Evolutionary conservation across 1,140 invertebrate genomes (phyloP), one percentile per base, ranked within the genome.

Genomic region (Tetragonula clypearis): DNA sequence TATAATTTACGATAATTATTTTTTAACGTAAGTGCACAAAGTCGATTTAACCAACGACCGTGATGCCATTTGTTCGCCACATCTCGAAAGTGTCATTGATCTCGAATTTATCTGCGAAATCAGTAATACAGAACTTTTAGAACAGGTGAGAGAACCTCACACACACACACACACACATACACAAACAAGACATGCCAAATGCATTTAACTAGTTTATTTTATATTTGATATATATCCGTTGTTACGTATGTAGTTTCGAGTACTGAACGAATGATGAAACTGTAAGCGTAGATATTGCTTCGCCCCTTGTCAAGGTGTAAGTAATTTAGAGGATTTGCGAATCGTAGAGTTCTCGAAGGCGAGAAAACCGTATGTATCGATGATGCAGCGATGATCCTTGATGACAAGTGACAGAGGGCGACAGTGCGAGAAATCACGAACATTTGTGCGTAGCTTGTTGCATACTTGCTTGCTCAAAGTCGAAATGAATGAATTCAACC

Each of bases 121-220:
- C 55, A 53, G 75, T 82, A 49, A 83, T 75, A 75, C 58, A 65
- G 41, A 76, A n/a, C n/a, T 81, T 49, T 81, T 30, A 80, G 88
- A 86, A 82, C 68, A 69, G 72, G 68, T 68, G 79, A 66, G 68
- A 30, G 30, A n/a, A n/a, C 71, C 79, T 85, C 82, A 74, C 84
- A 78, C 41, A 74, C 84, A 78, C 72, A n/a, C n/a, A n/a, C n/a
- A n/a, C 82, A 74, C 84, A 78, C 41, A 74, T 80, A 78, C 72
- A 78, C 75, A 77, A 90, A 90, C 88, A 78, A 91, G 79, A 92
- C 91, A 92, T 92, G 92, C 92, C 92, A 93, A 93, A 93, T 93
- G 92, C 92, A 93, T 93, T 93, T 91, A 92, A 87, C 71, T 92
- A 90, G 86, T 69, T 90, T 92, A 92, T 91, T 90, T 90, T 92